A percentile compares a stretch with the other conserved stretches of the same genome.
These are phyloP conservation scores for Drosophila nikananu DNA, from an alignment of 1,140 invertebrate species.

Conservation along the genomic window DNA sequence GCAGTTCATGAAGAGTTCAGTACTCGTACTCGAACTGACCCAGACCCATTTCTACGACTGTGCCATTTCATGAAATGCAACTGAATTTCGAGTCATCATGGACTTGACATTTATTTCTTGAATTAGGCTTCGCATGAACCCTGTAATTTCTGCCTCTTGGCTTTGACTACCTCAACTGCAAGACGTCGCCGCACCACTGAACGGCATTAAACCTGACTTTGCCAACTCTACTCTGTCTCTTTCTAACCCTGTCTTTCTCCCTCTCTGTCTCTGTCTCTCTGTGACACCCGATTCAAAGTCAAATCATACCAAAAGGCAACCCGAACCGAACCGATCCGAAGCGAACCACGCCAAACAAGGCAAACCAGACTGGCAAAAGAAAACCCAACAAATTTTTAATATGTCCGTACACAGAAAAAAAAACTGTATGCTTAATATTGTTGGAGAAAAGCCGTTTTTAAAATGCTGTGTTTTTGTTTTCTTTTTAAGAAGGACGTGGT, in stretches of 20 bases:
- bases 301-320: conserved; percentile 48
- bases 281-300: conserved; percentile 43
- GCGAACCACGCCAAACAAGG: conserved; percentile 62
- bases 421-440: not conserved
- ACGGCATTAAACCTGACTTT: conserved; percentile 83
- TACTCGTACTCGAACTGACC: not conserved
- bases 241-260: conserved; percentile 5
- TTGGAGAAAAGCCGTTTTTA: not conserved
- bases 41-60: not conserved
- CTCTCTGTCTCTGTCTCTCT: conserved; percentile 10
- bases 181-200: conserved; percentile 67
- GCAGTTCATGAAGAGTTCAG: not conserved
- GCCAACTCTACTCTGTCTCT: conserved; percentile 24
- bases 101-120: not conserved
- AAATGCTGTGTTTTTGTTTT: not conserved
- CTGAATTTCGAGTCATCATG: too few relatives aligned
- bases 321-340: conserved; percentile 41
- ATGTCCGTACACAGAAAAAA: conserved; percentile 35
- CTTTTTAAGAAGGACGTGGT: not conserved
- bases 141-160: conserved; percentile 3
- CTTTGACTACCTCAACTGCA: conserved; percentile 76
- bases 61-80: not conserved
- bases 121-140: not conserved
- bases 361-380: conserved; percentile 70
- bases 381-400: conserved; percentile 62